Percentiles rank a stretch among this genome's conserved stretches.
These are phyloP conservation scores for mouse (Mus musculus) DNA, from an alignment of 2,113 vertebrate genomes.

Conservation along the genomic window DNA sequence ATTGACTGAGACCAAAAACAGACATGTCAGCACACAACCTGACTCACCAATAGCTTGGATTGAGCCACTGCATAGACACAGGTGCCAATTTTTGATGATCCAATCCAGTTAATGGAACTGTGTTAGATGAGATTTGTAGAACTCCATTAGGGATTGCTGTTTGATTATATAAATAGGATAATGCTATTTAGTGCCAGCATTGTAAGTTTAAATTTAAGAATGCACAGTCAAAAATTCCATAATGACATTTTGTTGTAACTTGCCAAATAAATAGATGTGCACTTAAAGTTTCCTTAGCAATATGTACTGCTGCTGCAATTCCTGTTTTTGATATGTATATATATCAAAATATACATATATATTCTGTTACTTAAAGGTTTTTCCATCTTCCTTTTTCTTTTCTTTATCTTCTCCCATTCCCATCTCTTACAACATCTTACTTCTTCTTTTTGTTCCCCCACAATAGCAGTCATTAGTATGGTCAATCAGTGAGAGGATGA, in stretches of 20 bases:
- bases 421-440: neutral
- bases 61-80: neutral
- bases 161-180: conserved; percentile 28
- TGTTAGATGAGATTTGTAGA: neutral
- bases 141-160: neutral
- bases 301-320: neutral
- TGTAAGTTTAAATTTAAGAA: conserved; percentile 50
- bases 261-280: neutral
- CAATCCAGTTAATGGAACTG: neutral
- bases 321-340: neutral
- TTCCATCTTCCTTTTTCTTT: neutral
- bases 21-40: neutral
- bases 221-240: conserved; percentile 15
- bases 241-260: neutral
- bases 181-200: neutral
- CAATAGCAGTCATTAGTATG: neutral
- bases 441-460: neutral
- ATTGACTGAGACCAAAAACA: neutral
- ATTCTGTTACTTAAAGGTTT: neutral
- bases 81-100: neutral
- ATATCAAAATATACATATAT: neutral
- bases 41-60: neutral
- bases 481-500: neutral
- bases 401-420: neutral
- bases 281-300: neutral